Percentiles rank a stretch among this genome's conserved stretches.
These are phyloP conservation scores for Sandelia bainsii DNA, from an alignment of 2,797 vertebrate species.

Conservation along the genomic window DNA sequence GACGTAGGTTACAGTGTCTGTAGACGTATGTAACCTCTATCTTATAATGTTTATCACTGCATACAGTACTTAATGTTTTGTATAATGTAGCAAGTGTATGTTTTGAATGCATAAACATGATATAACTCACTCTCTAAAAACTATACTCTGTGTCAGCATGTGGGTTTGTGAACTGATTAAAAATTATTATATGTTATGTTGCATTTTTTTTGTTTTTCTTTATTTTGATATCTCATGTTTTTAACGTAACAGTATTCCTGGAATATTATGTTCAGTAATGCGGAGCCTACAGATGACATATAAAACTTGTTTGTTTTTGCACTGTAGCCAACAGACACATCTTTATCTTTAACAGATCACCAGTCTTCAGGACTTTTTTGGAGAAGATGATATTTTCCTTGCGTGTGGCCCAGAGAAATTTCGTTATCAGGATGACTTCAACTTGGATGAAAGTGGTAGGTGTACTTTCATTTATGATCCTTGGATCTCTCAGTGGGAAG, in stretches of 20 bases:
- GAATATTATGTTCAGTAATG: background rate
- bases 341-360: conserved; percentile 85
- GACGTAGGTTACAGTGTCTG: no score
- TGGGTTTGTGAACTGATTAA: no score
- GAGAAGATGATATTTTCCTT: conserved; percentile 98
- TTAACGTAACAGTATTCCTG: background rate
- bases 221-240: background rate
- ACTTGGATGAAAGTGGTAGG: conserved; percentile 96
- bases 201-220: background rate
- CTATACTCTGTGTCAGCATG: no score
- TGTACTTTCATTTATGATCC: background rate
- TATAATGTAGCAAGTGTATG: no score
- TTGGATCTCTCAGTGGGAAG: background rate
- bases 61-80: no score
- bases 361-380: conserved; percentile 98
- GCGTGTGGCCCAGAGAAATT: conserved; percentile 99
- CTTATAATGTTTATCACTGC: no score
- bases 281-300: background rate
- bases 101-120: no score
- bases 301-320: background rate
- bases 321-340: conserved; percentile 2
- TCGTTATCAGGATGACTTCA: conserved; percentile 98
- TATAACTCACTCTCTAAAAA: no score
- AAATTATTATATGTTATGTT: background rate
- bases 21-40: no score